Evolutionary conservation across 92 coral and sea anemone genomes (phyloP).

Genomic region (Palythoa caribaeorum): DNA sequence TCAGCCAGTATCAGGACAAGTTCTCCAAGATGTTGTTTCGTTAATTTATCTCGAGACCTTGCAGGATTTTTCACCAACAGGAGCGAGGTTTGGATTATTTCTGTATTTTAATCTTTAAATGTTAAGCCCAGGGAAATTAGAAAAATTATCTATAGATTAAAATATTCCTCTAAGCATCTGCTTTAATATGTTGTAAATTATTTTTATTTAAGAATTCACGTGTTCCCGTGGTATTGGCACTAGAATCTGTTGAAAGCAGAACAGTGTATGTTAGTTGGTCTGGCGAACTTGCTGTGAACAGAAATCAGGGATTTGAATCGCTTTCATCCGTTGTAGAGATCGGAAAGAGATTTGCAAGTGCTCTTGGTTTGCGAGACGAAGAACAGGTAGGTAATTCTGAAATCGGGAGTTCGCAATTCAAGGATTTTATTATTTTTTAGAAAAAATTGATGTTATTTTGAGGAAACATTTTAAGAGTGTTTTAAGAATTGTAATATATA

Average conservation of each 20-base stretch:
- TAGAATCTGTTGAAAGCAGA: conserved; percentile 62
- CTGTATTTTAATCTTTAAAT: not conserved
- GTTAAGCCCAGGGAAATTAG: not conserved
- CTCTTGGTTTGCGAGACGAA: conserved; percentile 75
- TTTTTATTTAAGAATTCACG: conserved; percentile 21
- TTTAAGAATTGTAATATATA: too few relatives aligned
- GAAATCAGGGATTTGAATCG: conserved; percentile 54
- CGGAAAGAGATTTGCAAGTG: conserved; percentile 85
- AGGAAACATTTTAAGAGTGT: too few relatives aligned
- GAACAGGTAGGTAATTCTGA: conserved; percentile 70
- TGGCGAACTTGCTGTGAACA: conserved; percentile 67
- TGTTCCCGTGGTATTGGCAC: conserved; percentile 45
- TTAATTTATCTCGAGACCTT: conserved; percentile 70
- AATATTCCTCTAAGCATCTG: not conserved
- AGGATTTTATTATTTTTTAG: not conserved
- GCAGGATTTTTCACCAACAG: conserved; percentile 36
- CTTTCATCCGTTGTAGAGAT: conserved; percentile 72
- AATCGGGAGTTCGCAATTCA: not conserved
- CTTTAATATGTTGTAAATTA: not conserved
- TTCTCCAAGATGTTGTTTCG: conserved; percentile 62
- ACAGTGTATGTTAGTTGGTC: conserved; percentile 84
- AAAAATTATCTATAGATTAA: not conserved
- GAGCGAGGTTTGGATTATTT: conserved; percentile 4
- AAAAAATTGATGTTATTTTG: too few relatives aligned
- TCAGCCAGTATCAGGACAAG: conserved; percentile 58